Evolutionary conservation across 2,888 invertebrate species (phyloP).

Genomic region (Esperia sulphurella): DNA sequence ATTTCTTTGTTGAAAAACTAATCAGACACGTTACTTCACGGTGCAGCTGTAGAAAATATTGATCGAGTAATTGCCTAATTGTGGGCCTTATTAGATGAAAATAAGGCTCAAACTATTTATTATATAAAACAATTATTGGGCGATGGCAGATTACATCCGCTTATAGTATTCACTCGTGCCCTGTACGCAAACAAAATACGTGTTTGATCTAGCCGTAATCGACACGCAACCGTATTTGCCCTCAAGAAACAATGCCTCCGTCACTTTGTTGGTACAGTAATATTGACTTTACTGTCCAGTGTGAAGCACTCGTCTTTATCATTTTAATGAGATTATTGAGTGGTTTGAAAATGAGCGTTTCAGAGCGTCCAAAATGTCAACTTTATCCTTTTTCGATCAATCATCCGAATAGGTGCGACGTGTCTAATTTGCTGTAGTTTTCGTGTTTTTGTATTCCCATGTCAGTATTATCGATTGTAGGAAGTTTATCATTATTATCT

Average conservation of each 20-base stretch:
- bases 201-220: slow-evolving; percentile 23
- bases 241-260: slow-evolving; percentile 4
- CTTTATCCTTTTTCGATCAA: too few relatives aligned
- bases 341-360: background rate
- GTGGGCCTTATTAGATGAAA: too few relatives aligned
- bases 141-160: background rate
- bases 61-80: too few relatives aligned
- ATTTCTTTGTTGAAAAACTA: background rate
- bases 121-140: background rate
- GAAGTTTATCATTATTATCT: too few relatives aligned
- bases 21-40: too few relatives aligned
- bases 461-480: too few relatives aligned
- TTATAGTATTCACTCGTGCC: slow-evolving; percentile 1
- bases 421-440: too few relatives aligned
- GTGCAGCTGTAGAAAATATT: too few relatives aligned
- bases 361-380: too few relatives aligned
- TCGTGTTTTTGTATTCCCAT: too few relatives aligned
- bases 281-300: slow-evolving; percentile 2
- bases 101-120: too few relatives aligned
- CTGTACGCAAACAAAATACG: slow-evolving; percentile 20
- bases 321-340: background rate
- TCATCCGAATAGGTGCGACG: too few relatives aligned
- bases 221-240: slow-evolving; percentile 24
- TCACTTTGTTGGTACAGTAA: slow-evolving; percentile 9
- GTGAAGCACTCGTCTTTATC: background rate